Conservation (phyloP, 2,888 invertebrate genomes). For the Calameuta pallipes region DNA sequence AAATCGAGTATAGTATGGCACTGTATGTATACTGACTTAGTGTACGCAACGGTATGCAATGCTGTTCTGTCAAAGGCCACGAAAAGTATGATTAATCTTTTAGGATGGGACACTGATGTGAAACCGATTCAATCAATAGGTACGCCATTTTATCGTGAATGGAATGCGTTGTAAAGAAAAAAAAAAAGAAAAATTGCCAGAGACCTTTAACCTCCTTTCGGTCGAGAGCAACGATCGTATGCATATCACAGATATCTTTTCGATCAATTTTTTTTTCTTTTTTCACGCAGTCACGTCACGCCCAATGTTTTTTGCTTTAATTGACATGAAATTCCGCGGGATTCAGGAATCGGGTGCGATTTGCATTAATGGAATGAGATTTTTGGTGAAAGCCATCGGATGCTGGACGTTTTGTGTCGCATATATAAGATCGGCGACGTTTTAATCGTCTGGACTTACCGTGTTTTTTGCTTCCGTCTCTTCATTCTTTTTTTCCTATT, state of each 20-base stretch:
- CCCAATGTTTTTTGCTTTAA: background rate
- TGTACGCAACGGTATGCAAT: background rate
- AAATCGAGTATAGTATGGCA: background rate
- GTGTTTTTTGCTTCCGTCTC: background rate
- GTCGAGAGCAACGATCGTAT: background rate
- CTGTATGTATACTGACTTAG: background rate
- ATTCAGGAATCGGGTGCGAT: background rate
- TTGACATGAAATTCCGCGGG: background rate
- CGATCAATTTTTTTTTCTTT: background rate
- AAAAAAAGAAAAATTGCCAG: background rate
- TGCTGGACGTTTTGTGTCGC: background rate
- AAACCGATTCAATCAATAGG: conserved; percentile 19
- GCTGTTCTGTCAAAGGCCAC: background rate
- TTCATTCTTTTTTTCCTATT: background rate
- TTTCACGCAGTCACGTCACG: background rate
- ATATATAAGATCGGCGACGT: background rate
- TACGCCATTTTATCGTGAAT: conserved; percentile 4
- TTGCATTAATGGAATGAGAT: background rate
- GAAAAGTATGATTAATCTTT: conserved; percentile 17
- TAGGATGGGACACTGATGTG: conserved; percentile 19
- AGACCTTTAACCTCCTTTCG: background rate
- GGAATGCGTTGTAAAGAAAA: background rate
- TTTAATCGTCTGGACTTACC: background rate
- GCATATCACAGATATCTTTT: background rate
- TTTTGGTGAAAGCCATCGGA: background rate